Percentiles rank a stretch among this genome's conserved stretches.
These are phyloP conservation scores for Apodemus speciosus DNA, from an alignment of 2,113 vertebrate genomes.

Conservation along the genomic window DNA sequence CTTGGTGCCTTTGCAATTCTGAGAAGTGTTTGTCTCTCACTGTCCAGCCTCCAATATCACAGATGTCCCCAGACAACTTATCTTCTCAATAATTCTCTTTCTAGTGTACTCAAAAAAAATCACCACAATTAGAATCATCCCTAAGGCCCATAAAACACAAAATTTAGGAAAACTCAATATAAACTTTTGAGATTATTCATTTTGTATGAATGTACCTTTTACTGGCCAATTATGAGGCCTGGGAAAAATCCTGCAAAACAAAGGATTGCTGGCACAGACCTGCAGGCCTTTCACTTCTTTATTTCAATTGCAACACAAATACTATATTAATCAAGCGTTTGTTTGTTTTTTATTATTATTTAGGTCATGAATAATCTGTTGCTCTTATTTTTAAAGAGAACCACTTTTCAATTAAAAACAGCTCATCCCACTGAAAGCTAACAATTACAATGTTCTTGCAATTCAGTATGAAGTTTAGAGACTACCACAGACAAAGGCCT, in stretches of 20 bases:
- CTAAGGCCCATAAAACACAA: not conserved
- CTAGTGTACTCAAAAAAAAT: not conserved
- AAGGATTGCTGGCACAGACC: not conserved
- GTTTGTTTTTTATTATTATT: not conserved
- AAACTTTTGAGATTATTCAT: slow-evolving; percentile 29
- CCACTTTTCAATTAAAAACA: not conserved
- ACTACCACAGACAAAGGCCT: not conserved
- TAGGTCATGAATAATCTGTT: not conserved
- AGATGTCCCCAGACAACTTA: not conserved
- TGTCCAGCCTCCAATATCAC: not conserved
- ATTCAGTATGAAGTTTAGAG: not conserved
- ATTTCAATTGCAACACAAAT: not conserved
- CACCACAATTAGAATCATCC: not conserved
- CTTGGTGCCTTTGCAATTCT: not conserved
- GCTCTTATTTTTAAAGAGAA: not conserved
- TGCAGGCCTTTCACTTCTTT: not conserved
- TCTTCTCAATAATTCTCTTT: slow-evolving; percentile 1
- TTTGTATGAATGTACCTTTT: not conserved
- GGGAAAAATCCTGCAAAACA: not conserved
- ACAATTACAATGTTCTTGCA: slow-evolving; percentile 26
- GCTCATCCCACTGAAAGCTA: not conserved
- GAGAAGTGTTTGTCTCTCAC: not conserved
- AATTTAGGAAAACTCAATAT: not conserved
- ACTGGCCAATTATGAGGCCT: slow-evolving; percentile 7
- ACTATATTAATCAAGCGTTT: not conserved